phyloP scores from a whole-genome alignment of 2,888 invertebrate genomes.

The Watsonalla binaria region DNA sequence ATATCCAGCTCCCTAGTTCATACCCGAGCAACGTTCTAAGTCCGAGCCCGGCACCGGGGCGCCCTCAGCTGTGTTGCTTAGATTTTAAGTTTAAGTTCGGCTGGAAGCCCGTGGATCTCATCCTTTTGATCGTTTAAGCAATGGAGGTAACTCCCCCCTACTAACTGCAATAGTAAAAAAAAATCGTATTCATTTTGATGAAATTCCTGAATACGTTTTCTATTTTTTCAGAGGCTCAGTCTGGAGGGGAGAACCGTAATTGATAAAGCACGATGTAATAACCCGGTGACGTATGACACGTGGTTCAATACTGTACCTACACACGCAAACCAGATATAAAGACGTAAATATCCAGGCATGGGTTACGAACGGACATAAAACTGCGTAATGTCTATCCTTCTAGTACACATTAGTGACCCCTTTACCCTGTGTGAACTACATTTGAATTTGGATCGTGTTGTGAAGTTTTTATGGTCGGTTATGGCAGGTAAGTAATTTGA shows the following conservation, averaged over 20 bases:
- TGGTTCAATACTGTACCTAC: slow-evolving; percentile 45
- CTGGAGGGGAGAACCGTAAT: slow-evolving; percentile 21
- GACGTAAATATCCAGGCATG: slow-evolving; percentile 55
- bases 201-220: no score
- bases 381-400: slow-evolving; percentile 38
- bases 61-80: no score
- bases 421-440: slow-evolving; percentile 2
- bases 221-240: not conserved
- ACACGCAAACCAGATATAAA: slow-evolving; percentile 69
- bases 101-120: no score
- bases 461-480: not conserved
- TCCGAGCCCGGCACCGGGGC: no score
- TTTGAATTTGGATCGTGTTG: not conserved
- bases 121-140: no score
- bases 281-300: slow-evolving; percentile 47
- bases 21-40: no score
- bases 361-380: slow-evolving; percentile 41
- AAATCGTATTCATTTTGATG: no score
- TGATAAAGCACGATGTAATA: slow-evolving; percentile 28
- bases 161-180: no score
- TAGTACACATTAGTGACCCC: slow-evolving; percentile 2
- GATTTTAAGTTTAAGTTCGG: no score
- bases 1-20: no score
- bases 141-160: no score
- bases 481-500: not conserved